Evolutionary conservation across 2,888 invertebrate species (phyloP), one percentile per base, ranked within the genome.

Genomic region (Philereme vetulata): DNA sequence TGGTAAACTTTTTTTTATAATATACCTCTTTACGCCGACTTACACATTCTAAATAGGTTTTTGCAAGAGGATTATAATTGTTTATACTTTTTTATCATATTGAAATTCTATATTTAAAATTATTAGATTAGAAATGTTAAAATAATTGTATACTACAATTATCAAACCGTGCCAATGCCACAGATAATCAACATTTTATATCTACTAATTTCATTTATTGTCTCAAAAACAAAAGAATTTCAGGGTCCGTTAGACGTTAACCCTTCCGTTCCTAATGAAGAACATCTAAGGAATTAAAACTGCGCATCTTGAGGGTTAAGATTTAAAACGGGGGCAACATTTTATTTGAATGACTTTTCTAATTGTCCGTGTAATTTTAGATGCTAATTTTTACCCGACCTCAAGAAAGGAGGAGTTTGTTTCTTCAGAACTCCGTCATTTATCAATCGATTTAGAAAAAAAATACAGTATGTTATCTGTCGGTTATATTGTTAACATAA

Each of bases 261-360:
- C 89, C 85, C 90, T 86, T 82, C 85, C 89, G 83, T 85, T 55
- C 76, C 86, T 85, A 89, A 91, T 84, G 81, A 80, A 75, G 64
- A 75, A 72, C 77, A 75, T 78, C 72, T 72, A 77, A 58, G 68
- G 84, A 88, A 90, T 87, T 88, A 62, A 57, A 61, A 61, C 52
- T 36, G 40, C 52, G 45, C n/a, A 47, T 62, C 51, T 62, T 54
- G 36, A 43, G 53, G 57, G 53, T 56, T 57, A 49, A 51, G 11
- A 51, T 52, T 38, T 32, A 38, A 50, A 55, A 36, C 2, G 46
- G 55, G 43, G 34, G 32, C 8, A 48, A 35, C 51, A 59, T 45
- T 65, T 65, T 65, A 86, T 85, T 81, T 82, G 75, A 84, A 72
- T 68, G 72, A 62, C 60, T 61, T 60, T 73, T 69, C 72, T 80